Conservation (phyloP, 1,140 invertebrate genomes). For the Mactra quadrangularis region DNA sequence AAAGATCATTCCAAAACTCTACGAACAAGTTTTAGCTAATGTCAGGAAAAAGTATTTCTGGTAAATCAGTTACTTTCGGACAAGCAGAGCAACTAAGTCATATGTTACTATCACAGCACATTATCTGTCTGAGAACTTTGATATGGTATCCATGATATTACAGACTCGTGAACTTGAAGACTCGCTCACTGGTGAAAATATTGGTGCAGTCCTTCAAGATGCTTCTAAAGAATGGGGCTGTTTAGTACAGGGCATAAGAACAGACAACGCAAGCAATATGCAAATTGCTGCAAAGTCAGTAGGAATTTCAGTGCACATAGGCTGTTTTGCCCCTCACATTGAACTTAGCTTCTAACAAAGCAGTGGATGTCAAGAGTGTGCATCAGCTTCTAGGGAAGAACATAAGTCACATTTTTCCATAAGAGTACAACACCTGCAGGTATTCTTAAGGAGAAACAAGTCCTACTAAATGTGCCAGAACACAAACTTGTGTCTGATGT, state of each 20-base stretch:
- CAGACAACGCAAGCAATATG: constrained; percentile 43
- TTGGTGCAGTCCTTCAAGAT: constrained; percentile 1
- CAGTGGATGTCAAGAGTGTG: constrained; percentile 5
- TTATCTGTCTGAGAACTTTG: constrained; percentile 15
- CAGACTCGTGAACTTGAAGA: constrained; percentile 9
- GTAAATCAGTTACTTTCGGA: too few relatives aligned
- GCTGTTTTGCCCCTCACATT: constrained; percentile 51
- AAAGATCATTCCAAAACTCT: too few relatives aligned
- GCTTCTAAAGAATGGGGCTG: constrained; percentile 31
- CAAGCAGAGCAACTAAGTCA: constrained; percentile 13
- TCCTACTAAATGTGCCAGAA: background rate
- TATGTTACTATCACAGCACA: constrained; percentile 32
- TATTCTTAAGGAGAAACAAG: background rate
- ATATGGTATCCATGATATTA: background rate
- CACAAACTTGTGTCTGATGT: background rate
- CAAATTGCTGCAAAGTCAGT: background rate
- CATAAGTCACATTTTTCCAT: constrained; percentile 27
- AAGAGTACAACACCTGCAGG: background rate
- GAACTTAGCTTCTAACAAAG: constrained; percentile 42
- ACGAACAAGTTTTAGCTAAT: too few relatives aligned
- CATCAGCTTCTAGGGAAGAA: constrained; percentile 10
- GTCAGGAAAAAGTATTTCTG: too few relatives aligned
- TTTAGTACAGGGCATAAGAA: background rate
- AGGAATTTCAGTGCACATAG: background rate
- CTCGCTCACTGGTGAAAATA: constrained; percentile 18